phyloP scores from a whole-genome alignment of 2,113 vertebrate genomes.

The Tetrax tetrax region DNA sequence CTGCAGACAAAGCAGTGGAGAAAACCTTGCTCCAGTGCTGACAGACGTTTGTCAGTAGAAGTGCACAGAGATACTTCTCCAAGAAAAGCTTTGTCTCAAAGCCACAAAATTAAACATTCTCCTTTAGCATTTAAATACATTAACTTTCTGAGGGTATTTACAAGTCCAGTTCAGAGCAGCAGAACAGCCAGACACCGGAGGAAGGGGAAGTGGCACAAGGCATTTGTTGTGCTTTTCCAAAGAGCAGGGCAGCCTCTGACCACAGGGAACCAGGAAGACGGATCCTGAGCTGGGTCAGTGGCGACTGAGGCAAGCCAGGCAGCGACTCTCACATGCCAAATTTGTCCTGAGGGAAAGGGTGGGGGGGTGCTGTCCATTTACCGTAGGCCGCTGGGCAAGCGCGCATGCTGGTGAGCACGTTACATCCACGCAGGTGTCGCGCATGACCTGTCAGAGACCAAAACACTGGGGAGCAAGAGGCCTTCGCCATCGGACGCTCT shows the following conservation, averaged over 20 bases:
- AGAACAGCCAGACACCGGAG: constrained; percentile 45
- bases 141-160: constrained; percentile 67
- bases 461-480: neutral
- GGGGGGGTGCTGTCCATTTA: neutral
- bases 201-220: constrained; percentile 45
- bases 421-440: neutral
- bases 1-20: constrained; percentile 69
- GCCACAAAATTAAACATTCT: constrained; percentile 71
- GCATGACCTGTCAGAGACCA: neutral
- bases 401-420: neutral
- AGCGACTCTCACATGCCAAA: neutral
- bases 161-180: constrained; percentile 72
- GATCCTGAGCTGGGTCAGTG: neutral
- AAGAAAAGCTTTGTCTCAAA: constrained; percentile 55
- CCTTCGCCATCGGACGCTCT: neutral
- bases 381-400: neutral
- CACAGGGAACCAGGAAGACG: neutral
- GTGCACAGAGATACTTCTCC: constrained; percentile 64
- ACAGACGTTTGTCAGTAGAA: constrained; percentile 64
- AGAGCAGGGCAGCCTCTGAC: constrained; percentile 10
- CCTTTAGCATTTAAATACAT: constrained; percentile 73
- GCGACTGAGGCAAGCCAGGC: neutral
- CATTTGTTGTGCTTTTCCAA: constrained; percentile 64
- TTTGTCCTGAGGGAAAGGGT: constrained; percentile 5
- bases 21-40: constrained; percentile 65